Evolutionary conservation across 2,113 vertebrate species (phyloP), one percentile per base, ranked within the genome.

Genomic region (Bambusicola thoracicus): DNA sequence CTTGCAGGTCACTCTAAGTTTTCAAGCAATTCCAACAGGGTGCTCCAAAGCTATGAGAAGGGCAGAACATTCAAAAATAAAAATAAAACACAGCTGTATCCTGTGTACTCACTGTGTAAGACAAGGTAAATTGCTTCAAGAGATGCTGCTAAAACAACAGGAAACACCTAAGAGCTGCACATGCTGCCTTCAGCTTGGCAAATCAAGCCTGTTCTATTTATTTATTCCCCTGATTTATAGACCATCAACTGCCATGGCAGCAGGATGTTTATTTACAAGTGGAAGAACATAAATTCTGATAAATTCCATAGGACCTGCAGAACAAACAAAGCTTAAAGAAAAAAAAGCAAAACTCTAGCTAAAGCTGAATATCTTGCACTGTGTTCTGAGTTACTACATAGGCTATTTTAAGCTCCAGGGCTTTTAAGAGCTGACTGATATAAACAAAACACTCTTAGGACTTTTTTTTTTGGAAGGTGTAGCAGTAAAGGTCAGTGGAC

Each of bases 211-310:
- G n/a, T 51, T 88, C 24, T 83, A 44, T 70, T 94, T 88, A 83
- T 93, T 85, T 94, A 81, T 94, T 81, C 22, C n/a, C 4, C 51
- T 95, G 85, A 96, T 95, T 90, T 94, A 92, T 74, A 94, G 83
- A 63, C 61, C 30, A 78, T 77, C 65, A 86, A 88, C 29, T 75
- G 63, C 65, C 51, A 46, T 78, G 66, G 61, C 68, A 96, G 85
- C 51, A 78, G 46, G 51, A 25, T 88, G 51, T 72, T 93, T 93
- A 93, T 94, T 94, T 92, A 86, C 73, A 75, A 51, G 32, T 70
- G 77, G 38, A 80, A 89, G 72, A 77, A 92, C 72, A 93, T 91
- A 92, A 93, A 94, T 94, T 93, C 67, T 80, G 32, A 87, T 82
- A 74, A 93, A 92, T 93, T 91, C 61, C 61, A 56, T 83, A 92